Evolutionary conservation across 2,888 invertebrate genomes (phyloP), one percentile per base, ranked within the genome.

Genomic region (Bhutanitis thaidina): DNA sequence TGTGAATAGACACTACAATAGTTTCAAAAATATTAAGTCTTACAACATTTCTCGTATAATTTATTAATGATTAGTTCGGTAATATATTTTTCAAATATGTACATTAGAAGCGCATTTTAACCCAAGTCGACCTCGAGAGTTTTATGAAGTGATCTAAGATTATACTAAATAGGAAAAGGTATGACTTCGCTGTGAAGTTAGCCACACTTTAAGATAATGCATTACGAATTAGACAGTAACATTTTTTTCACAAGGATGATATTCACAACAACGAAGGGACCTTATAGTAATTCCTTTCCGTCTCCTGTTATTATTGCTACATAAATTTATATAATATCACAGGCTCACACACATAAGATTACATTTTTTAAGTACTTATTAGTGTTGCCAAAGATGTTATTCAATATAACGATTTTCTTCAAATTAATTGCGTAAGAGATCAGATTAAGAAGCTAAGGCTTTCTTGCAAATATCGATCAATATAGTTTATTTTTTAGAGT

Each of bases 1-100:
- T 58, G 59, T 59, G 64, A 57, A 71, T 66, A 77, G 71, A 69
- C 62, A 67, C 77, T 77, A 79, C 71, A 74, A 74, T 78, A 80
- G 66, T 78, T 81, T 80, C 77, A 80, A 81, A 82, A 82, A 82
- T 81, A 82, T 79, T 71, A 77, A 81, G 71, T 79, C 76, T 80
- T 78, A 79, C 65, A 68, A 68, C 71, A 76, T 65, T 62, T 63
- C 62, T 69, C 61, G 65, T 74, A 72, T 72, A 65, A 58, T 74
- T 74, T 67, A 73, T 65, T 65, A 59, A 67, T 60, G 63, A 65
- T 63, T 62, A 64, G 62, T 59, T 64, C 55, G 48, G 56, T 63
- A 20, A 20, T 44, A 37, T 44, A 36, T 46, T 35, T 30, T 32
- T 35, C 10, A 34, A 34, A 43, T 44, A 65, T 67, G 60, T 78